Conservation (phyloP, 2,113 vertebrate genomes). For the Pelecanus crispus region DNA sequence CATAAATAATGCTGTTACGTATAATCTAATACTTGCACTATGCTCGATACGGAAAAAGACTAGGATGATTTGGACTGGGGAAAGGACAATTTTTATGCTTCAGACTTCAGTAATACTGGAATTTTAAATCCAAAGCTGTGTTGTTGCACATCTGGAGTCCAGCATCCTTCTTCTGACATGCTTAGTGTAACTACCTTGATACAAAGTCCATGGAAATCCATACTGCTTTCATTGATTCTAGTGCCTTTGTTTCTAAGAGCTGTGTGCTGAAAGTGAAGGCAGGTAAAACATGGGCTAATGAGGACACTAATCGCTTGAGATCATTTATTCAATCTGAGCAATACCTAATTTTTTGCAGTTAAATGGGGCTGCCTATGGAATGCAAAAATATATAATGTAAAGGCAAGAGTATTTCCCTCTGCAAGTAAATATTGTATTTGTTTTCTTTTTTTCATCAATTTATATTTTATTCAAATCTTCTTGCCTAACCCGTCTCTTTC, state of each 20-base stretch:
- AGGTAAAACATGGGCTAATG: background rate
- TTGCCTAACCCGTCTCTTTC: background rate
- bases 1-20: background rate
- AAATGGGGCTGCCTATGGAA: background rate
- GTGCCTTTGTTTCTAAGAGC: background rate
- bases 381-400: background rate
- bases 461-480: background rate
- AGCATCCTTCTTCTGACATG: rapidly evolving
- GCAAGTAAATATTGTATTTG: background rate
- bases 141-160: background rate
- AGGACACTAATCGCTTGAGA: background rate
- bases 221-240: background rate
- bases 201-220: background rate
- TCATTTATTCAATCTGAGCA: background rate
- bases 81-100: background rate
- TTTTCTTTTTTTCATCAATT: background rate
- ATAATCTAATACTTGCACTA: background rate
- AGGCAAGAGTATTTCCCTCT: background rate
- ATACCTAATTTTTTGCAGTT: background rate
- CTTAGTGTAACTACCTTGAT: background rate
- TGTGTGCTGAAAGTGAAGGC: background rate
- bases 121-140: background rate
- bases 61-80: background rate
- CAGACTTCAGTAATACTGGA: background rate
- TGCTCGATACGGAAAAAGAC: background rate